Evolutionary conservation across 1,140 invertebrate species (phyloP).

Genomic region (Neodiprion lecontei): DNA sequence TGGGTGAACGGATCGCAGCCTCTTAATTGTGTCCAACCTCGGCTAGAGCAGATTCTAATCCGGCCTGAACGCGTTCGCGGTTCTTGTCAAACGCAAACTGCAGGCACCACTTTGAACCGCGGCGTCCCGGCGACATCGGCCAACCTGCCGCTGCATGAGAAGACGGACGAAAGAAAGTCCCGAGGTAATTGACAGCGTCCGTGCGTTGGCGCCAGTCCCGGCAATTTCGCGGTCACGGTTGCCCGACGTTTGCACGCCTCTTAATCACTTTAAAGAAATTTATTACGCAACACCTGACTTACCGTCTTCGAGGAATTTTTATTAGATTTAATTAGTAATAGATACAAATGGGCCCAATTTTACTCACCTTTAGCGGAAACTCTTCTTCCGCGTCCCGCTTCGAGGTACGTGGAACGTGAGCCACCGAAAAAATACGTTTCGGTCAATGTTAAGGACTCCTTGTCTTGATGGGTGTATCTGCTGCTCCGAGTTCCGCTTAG

Average conservation of each 20-base stretch:
- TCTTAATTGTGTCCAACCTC: not conserved
- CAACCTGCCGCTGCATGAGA: not conserved
- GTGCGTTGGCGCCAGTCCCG: slow-evolving; percentile 38
- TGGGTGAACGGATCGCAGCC: not conserved
- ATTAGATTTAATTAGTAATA: slow-evolving; percentile 8
- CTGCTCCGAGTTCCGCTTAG: too few relatives aligned
- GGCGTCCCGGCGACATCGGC: not conserved
- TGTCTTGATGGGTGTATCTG: too few relatives aligned
- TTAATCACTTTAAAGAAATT: slow-evolving; percentile 40
- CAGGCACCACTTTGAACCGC: not conserved
- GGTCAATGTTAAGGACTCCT: not conserved
- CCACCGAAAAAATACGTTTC: not conserved
- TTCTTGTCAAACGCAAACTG: slow-evolving; percentile 3
- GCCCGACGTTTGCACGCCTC: slow-evolving; percentile 24
- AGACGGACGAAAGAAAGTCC: slow-evolving; percentile 19
- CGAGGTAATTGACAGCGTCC: slow-evolving; percentile 11
- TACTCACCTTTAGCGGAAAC: not conserved
- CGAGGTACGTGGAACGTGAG: not conserved
- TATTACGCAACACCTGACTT: slow-evolving; percentile 29
- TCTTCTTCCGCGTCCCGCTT: not conserved
- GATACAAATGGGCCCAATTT: not conserved
- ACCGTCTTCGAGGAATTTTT: slow-evolving; percentile 13
- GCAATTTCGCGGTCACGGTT: slow-evolving; percentile 40
- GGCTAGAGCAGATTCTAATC: not conserved
- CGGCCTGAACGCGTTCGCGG: not conserved